These are phyloP conservation scores for Meandrina meandrites DNA, from an alignment of 92 coral and sea anemone genomes.

Conservation along the genomic window DNA sequence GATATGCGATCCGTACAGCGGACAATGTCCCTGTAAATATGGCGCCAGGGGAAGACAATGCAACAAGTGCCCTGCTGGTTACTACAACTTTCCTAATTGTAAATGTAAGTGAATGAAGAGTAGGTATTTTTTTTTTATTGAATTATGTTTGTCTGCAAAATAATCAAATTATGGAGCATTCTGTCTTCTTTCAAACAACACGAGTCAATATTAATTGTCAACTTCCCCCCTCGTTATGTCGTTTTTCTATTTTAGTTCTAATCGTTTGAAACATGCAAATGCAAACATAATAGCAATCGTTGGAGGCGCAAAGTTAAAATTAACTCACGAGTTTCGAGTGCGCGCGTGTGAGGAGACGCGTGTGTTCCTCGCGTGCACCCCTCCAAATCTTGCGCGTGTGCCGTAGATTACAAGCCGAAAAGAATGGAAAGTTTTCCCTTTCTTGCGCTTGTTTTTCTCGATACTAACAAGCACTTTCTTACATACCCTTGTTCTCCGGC, in stretches of 20 bases:
- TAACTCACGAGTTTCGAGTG: neutral
- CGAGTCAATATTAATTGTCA: neutral
- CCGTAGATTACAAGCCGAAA: too few species aligned
- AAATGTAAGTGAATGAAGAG: constrained; percentile 72
- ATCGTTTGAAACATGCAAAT: neutral
- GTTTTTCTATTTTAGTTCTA: neutral
- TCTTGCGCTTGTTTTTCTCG: too few species aligned
- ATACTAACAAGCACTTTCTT: too few species aligned
- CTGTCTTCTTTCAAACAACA: neutral
- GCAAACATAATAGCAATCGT: neutral
- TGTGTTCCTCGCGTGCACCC: neutral
- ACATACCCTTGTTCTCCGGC: too few species aligned
- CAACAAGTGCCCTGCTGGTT: constrained; percentile 73
- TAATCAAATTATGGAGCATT: neutral
- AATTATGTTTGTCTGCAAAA: neutral
- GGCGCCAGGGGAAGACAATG: constrained; percentile 77
- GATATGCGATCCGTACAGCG: constrained; percentile 70
- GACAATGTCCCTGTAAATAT: constrained; percentile 81
- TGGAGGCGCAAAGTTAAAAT: neutral
- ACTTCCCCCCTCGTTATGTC: too few species aligned
- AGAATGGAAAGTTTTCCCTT: too few species aligned
- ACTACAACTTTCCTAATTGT: constrained; percentile 81
- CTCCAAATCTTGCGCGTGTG: neutral
- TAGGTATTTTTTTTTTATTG: too few species aligned
- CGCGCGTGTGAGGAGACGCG: neutral